Evolutionary conservation across 2,888 invertebrate species (phyloP).

Genomic region (Eucera pruinosa): DNA sequence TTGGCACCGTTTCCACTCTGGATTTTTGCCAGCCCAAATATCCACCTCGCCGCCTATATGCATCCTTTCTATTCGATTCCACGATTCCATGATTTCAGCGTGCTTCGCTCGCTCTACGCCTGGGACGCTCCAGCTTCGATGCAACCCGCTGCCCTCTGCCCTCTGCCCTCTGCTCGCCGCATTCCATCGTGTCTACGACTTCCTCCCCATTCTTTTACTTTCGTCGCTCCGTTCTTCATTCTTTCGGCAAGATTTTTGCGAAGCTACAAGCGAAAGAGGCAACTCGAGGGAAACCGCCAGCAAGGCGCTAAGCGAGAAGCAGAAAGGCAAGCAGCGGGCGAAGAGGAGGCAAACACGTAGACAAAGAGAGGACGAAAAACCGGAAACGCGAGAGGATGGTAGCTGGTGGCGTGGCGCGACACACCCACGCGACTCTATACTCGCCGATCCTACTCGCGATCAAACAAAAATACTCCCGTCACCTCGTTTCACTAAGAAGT

Average conservation of each 20-base stretch:
- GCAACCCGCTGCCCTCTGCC: no score
- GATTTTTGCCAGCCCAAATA: slow-evolving; percentile 77
- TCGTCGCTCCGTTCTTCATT: no score
- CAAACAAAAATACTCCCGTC: neutral
- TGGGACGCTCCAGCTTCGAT: no score
- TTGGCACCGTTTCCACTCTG: slow-evolving; percentile 72
- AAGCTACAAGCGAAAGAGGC: no score
- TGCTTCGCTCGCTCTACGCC: neutral
- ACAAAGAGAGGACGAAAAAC: neutral
- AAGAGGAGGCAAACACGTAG: slow-evolving; percentile 26
- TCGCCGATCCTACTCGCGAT: neutral
- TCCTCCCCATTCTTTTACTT: no score
- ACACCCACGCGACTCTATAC: neutral
- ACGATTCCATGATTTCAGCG: slow-evolving; percentile 42
- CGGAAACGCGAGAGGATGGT: neutral
- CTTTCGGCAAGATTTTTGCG: no score
- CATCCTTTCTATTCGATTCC: slow-evolving; percentile 66
- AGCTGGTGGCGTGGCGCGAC: neutral
- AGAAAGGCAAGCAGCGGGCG: no score
- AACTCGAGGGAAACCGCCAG: no score
- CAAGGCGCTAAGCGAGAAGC: no score
- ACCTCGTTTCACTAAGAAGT: neutral
- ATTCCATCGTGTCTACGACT: no score
- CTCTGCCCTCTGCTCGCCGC: no score
- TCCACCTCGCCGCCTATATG: slow-evolving; percentile 73